Evolutionary conservation across 2,113 vertebrate species (phyloP).

Genomic region (Crotophaga sulcirostris): DNA sequence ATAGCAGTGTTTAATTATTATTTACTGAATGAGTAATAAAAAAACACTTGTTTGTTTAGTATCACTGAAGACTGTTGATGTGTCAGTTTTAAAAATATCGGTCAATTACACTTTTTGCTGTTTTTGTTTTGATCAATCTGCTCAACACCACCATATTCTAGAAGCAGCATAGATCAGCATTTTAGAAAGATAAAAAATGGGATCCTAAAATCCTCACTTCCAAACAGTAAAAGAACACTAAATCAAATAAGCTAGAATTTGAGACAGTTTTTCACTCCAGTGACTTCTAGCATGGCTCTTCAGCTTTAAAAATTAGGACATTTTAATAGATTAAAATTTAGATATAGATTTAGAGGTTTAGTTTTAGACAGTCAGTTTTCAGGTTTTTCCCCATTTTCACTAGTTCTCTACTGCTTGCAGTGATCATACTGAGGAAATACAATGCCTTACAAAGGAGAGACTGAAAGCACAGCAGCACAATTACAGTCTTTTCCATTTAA

Average conservation of each 20-base stretch:
- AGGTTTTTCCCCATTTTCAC: neutral
- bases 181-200: neutral
- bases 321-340: neutral
- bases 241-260: neutral
- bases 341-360: neutral
- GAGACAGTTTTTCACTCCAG: neutral
- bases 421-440: neutral
- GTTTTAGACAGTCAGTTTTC: neutral
- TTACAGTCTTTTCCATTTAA: neutral
- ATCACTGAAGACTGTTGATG: neutral
- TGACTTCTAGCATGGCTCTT: neutral
- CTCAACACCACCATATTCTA: neutral
- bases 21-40: neutral
- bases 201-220: neutral
- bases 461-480: neutral
- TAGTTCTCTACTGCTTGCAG: neutral
- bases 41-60: neutral
- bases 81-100: neutral
- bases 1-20: neutral
- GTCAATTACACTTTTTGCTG: neutral
- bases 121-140: neutral
- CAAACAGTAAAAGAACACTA: neutral
- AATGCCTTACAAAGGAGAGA: neutral
- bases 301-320: neutral
- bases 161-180: neutral